Evolutionary conservation across 2,888 invertebrate genomes (phyloP), one percentile per base, ranked within the genome.

Genomic region (Dicranocentrus wangi): DNA sequence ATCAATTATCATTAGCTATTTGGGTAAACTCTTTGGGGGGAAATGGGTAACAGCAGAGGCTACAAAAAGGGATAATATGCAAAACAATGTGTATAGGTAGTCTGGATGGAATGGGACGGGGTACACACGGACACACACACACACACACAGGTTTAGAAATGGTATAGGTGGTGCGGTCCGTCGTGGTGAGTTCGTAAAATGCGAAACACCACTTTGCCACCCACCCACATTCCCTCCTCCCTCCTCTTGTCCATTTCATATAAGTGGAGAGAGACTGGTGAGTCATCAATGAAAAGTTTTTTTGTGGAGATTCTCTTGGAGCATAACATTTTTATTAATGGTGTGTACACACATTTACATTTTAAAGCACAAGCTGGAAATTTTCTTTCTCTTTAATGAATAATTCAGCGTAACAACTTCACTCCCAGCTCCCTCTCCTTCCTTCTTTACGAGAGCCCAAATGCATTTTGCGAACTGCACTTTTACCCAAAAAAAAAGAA

Each of bases 1-100:
- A 42, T 65, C 65, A 65, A 65, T 65, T 65, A 65, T 21, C 65
- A 42, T 65, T 65, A 42, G 65, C 60, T 60, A 27, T 27, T 25
- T n/a, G 7, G 17, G n/a, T 32, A 60, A 32, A 32, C 60, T n/a
- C n/a, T n/a, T n/a, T n/a, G n/a, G n/a, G n/a, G n/a, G n/a, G n/a
- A n/a, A n/a, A n/a, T n/a, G n/a, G n/a, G n/a, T n/a, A n/a, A n/a
- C n/a, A n/a, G n/a, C n/a, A n/a, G n/a, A n/a, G n/a, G n/a, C n/a
- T n/a, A 25, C 61, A 61, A 39, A 55, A 23, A 53, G n/a, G n/a
- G 47, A n/a, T n/a, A n/a, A n/a, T n/a, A n/a, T 32, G 32, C 32
- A 32, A 10, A 10, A 47, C 10, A 47, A 2, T 47, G 47, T 47
- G 47, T 10, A 5, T 10, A n/a, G 5, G 47, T n/a, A n/a, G 5